Conservation (phyloP, 1,140 invertebrate genomes). For the Aplysia californica region DNA sequence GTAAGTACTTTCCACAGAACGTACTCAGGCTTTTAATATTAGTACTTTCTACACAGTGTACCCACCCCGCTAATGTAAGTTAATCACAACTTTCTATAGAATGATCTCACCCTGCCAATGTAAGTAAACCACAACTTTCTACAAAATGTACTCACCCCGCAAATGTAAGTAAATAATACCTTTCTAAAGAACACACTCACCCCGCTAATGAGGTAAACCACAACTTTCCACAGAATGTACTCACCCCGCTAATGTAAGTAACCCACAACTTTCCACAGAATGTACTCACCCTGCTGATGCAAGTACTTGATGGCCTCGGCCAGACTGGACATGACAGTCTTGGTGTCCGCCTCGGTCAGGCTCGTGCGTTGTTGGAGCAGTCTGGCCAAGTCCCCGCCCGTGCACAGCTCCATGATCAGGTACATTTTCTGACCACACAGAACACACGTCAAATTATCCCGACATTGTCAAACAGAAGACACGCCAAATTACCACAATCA, state of each 20-base stretch:
- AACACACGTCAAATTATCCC: not conserved
- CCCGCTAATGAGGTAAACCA: too few species aligned
- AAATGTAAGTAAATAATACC: slow-evolving; percentile 72
- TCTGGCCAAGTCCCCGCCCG: slow-evolving; percentile 66
- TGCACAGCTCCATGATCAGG: slow-evolving; percentile 71
- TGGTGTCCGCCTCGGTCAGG: slow-evolving; percentile 67
- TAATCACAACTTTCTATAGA: too few species aligned
- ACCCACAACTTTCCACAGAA: slow-evolving; percentile 63
- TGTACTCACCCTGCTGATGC: slow-evolving; percentile 70
- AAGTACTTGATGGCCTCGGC: slow-evolving; percentile 71
- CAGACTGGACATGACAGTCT: slow-evolving; percentile 68
- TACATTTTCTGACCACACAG: slow-evolving; percentile 58
- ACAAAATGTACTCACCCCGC: slow-evolving; percentile 62
- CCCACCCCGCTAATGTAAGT: too few species aligned
- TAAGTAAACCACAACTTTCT: slow-evolving; percentile 70
- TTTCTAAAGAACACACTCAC: too few species aligned
- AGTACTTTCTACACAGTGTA: too few species aligned
- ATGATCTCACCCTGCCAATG: too few species aligned
- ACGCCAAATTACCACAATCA: too few species aligned
- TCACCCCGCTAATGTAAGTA: slow-evolving; percentile 69
- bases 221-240: too few species aligned
- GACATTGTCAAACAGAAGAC: not conserved
- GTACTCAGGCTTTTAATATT: too few species aligned
- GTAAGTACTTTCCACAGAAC: too few species aligned
- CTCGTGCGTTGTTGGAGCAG: slow-evolving; percentile 59